Base-by-base conservation (phyloP, 92 coral and sea anemone species). In the Palythoa grandis region DNA sequence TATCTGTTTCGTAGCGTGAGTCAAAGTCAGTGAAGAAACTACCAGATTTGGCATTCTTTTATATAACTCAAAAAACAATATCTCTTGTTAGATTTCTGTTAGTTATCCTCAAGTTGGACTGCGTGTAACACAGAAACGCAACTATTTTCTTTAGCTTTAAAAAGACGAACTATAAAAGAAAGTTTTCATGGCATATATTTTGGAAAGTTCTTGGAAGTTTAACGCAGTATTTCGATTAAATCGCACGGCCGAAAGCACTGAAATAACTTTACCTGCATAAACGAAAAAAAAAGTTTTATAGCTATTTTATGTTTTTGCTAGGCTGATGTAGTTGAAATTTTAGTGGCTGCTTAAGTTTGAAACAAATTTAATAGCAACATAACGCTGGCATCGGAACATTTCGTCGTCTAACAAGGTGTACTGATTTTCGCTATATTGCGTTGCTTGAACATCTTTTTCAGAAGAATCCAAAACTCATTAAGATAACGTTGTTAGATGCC, bases 381-480 rank as follows among this genome's bases (percentile, higher is more conserved):
- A 38, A n/a, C 53, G 4, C 53, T 72, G 77, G 77, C 77, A 16
- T 4, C 39, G 67, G 23, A 35, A 19, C 58, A 23, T 50, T 38
- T 61, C 60, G 11, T 61, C 24, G 85, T 66, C 11, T 12, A 65
- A 25, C 35, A 47, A 40, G 23, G 54, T 10, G 61, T 65, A 69
- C 17, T 80, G 72, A 80, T 80, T 50, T 29, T 67, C 75, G 47
- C 75, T 43, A 80, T 80, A 80, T 80, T 80, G 75, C 74, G 75
- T 65, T 66, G 85, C 23, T 13, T 76, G 24, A 65, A 43, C 19
- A 38, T 19, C 15, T 80, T 43, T 22, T 47, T 35, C 57, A 79
- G 11, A 69, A 80, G 85, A 80, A 80, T 80, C 60, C 70, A 69
- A 80, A 66, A 66, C 15, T 65, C 22, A 24, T 47, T 80, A 60